Evolutionary conservation across 2,888 invertebrate species (phyloP).

Genomic region (Bhutanitis thaidina): DNA sequence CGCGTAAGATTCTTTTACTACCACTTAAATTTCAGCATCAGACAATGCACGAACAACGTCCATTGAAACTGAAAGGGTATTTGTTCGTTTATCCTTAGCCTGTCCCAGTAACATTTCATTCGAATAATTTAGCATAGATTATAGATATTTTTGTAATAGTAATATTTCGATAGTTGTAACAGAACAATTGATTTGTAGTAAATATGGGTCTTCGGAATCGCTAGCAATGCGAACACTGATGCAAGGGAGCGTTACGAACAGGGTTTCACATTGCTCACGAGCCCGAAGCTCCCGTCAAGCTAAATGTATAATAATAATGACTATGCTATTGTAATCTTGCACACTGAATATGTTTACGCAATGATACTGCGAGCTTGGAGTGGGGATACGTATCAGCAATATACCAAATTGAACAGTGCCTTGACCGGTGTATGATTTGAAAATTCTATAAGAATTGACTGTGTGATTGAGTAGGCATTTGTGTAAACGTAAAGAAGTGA

Average conservation of each 20-base stretch:
- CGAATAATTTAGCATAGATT: slow-evolving; percentile 70
- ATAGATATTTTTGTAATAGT: slow-evolving; percentile 79
- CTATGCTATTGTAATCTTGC: slow-evolving; percentile 63
- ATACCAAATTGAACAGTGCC: slow-evolving; percentile 79
- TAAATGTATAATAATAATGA: slow-evolving; percentile 42
- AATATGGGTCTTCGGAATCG: slow-evolving; percentile 37
- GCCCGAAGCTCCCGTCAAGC: slow-evolving; percentile 22
- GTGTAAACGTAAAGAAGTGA: slow-evolving; percentile 53
- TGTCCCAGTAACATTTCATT: slow-evolving; percentile 69
- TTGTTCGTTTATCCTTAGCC: slow-evolving; percentile 77
- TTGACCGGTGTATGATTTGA: slow-evolving; percentile 59
- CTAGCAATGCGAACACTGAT: slow-evolving; percentile 23
- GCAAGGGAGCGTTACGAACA: slow-evolving; percentile 29
- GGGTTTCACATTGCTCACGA: slow-evolving; percentile 33
- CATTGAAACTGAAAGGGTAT: slow-evolving; percentile 58
- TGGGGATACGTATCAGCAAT: slow-evolving; percentile 78
- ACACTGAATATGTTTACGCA: slow-evolving; percentile 62
- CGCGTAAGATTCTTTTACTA: slow-evolving; percentile 28
- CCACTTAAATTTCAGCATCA: slow-evolving; percentile 51
- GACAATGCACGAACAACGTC: slow-evolving; percentile 55
- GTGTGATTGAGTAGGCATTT: slow-evolving; percentile 50
- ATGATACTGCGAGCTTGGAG: slow-evolving; percentile 74
- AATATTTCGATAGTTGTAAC: slow-evolving; percentile 66
- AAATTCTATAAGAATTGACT: slow-evolving; percentile 58
- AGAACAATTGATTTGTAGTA: slow-evolving; percentile 46